These are phyloP conservation scores for Climacteris rufus DNA, from an alignment of 2,113 vertebrate genomes.

Conservation along the genomic window DNA sequence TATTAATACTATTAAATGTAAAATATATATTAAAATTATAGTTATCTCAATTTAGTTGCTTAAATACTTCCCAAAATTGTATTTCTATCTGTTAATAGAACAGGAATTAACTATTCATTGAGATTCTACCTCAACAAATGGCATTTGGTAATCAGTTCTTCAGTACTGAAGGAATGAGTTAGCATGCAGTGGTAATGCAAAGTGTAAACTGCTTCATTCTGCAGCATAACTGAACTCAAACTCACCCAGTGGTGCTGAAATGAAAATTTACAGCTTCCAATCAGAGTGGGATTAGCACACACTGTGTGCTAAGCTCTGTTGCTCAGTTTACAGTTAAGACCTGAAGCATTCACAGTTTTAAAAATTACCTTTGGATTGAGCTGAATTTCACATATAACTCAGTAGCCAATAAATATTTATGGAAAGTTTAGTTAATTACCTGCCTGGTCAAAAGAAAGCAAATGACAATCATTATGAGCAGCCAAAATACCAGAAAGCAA, in stretches of 20 bases:
- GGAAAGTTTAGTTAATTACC: background rate
- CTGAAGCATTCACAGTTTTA: background rate
- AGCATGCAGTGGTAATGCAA: background rate
- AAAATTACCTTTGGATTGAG: conserved; percentile 8
- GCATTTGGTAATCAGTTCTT: background rate
- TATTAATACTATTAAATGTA: background rate
- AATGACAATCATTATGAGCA: background rate
- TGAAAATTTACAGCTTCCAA: conserved; percentile 54
- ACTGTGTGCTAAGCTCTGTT: conserved; percentile 16
- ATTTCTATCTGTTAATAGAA: background rate
- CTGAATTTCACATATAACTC: background rate
- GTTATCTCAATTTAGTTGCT: background rate
- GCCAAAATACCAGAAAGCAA: background rate
- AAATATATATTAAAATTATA: background rate
- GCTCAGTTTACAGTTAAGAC: conserved; percentile 40
- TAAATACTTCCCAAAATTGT: background rate
- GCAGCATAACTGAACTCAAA: conserved; percentile 19
- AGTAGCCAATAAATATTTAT: conserved; percentile 16
- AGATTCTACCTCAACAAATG: background rate
- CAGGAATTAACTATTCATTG: background rate
- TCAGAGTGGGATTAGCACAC: conserved; percentile 43
- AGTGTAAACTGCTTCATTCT: background rate
- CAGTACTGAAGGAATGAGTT: background rate
- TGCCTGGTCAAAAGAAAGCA: background rate
- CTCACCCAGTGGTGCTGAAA: conserved; percentile 55